phyloP scores from a whole-genome alignment of 1,140 invertebrate genomes.

The Steinernema feltiae region DNA sequence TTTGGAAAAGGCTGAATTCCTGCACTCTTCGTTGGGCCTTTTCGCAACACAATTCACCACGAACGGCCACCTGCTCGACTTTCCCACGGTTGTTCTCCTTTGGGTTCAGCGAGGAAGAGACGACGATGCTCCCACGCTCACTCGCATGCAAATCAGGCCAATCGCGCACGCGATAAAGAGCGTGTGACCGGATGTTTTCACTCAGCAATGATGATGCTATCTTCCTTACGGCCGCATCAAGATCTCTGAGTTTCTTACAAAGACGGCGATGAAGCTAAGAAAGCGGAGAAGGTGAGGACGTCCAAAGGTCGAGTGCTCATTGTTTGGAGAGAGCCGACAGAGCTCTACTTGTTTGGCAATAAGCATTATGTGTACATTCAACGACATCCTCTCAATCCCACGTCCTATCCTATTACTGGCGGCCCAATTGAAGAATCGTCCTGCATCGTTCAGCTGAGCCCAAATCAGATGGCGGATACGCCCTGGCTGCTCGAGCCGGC shows the following conservation, averaged over 20 bases:
- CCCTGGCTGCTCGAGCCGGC: background rate
- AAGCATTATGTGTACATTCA: background rate
- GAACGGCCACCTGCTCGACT: conserved; percentile 3
- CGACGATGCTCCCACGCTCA: conserved; percentile 2
- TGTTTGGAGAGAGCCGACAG: background rate
- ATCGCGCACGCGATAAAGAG: background rate
- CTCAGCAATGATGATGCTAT: background rate
- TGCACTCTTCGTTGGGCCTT: background rate
- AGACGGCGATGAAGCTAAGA: background rate
- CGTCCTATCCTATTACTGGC: background rate
- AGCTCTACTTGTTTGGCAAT: background rate
- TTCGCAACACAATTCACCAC: background rate
- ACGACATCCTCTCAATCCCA: background rate
- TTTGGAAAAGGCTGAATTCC: background rate
- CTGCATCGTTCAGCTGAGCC: background rate
- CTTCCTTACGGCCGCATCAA: background rate
- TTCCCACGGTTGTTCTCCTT: conserved; percentile 6
- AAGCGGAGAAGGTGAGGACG: background rate
- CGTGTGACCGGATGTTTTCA: background rate
- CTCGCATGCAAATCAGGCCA: conserved; percentile 12
- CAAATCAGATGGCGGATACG: background rate
- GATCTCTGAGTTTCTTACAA: background rate
- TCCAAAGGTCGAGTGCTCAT: conserved; percentile 9
- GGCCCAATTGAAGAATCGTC: background rate
- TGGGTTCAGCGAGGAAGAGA: background rate